These are phyloP conservation scores for Sandelia bainsii DNA, from an alignment of 2,797 vertebrate species.

Conservation along the genomic window DNA sequence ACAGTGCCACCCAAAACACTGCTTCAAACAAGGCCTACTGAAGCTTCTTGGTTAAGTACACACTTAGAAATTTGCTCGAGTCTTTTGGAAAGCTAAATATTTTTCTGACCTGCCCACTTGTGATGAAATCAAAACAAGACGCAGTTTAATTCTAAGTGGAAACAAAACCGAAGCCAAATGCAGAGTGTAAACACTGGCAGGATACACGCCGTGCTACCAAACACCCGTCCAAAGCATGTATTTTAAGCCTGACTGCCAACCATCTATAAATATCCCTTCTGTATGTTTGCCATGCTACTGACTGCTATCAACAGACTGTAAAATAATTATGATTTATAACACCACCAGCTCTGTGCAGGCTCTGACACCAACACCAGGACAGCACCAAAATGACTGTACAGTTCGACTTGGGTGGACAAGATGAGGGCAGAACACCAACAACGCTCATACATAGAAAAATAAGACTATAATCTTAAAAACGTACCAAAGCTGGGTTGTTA, in stretches of 20 bases:
- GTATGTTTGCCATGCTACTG: neutral
- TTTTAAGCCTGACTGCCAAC: constrained; percentile 7
- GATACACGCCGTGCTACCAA: neutral
- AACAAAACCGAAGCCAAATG: neutral
- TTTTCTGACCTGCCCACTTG: neutral
- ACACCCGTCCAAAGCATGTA: neutral
- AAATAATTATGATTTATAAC: constrained; percentile 1
- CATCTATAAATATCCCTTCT: constrained; percentile 8
- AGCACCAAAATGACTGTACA: neutral
- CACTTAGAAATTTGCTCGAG: neutral
- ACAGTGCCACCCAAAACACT: no score
- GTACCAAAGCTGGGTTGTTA: constrained; percentile 13
- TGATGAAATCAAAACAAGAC: constrained; percentile 9
- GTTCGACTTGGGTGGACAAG: neutral
- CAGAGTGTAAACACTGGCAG: neutral
- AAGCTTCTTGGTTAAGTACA: no score
- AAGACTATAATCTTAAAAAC: neutral
- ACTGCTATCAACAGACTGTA: neutral
- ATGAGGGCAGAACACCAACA: neutral
- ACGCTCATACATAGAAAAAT: neutral
- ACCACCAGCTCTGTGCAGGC: neutral
- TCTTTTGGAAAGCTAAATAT: neutral
- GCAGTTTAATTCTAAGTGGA: neutral
- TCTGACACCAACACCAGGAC: neutral
- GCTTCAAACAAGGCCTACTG: neutral